These are phyloP conservation scores for Gambusia holbrooki DNA, from an alignment of 2,113 vertebrate species.

Conservation along the genomic window DNA sequence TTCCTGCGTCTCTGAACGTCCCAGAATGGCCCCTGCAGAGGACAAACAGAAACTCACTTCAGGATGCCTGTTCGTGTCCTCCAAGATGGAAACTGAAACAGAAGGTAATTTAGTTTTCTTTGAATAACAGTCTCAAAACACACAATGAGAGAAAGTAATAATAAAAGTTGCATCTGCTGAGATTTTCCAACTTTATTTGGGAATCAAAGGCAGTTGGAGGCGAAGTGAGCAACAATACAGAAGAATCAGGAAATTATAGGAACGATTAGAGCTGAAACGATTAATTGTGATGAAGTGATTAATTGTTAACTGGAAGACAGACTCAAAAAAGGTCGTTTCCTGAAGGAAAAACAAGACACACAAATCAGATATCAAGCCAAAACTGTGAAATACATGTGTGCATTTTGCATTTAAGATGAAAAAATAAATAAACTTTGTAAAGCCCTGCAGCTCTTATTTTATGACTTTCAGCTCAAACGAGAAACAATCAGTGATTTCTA, in stretches of 20 bases:
- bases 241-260: slow-evolving; percentile 17
- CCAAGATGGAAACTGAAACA: slow-evolving; percentile 14
- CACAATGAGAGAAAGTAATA: neutral
- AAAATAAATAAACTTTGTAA: too few species aligned
- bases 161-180: slow-evolving; percentile 9
- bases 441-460: neutral
- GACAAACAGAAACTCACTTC: slow-evolving; percentile 8
- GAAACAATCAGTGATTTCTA: neutral
- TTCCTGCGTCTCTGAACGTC: slow-evolving; percentile 95
- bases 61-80: neutral
- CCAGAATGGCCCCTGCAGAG: slow-evolving; percentile 91
- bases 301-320: too few species aligned
- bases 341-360: too few species aligned
- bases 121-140: slow-evolving; percentile 28
- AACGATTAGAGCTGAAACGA: too few species aligned
- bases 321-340: too few species aligned
- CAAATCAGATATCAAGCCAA: too few species aligned
- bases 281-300: too few species aligned
- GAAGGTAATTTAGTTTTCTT: slow-evolving; percentile 17
- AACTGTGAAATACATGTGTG: too few species aligned
- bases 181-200: neutral
- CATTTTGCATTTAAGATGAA: too few species aligned
- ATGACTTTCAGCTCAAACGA: slow-evolving; percentile 1
- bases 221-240: slow-evolving; percentile 11
- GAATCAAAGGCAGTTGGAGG: slow-evolving; percentile 6